Conservation (phyloP, 2,797 vertebrate species). For the Parauchenoglanis ngamensis region DNA sequence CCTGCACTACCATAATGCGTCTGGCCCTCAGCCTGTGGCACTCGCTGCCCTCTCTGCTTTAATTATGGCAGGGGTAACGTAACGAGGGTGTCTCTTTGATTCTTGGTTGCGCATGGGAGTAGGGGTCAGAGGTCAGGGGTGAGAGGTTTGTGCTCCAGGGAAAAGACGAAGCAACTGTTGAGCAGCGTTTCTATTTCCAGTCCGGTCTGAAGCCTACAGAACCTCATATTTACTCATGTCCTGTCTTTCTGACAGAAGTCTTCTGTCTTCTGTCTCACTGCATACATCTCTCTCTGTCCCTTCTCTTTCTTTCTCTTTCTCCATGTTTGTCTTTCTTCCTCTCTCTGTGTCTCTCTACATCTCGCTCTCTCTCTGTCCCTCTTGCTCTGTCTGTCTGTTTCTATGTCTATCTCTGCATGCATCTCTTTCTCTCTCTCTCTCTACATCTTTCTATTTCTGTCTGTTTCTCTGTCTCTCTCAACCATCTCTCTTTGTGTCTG, state of each 20-base stretch:
- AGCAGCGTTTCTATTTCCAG: slow-evolving; percentile 49
- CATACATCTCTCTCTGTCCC: not conserved
- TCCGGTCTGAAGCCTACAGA: not conserved
- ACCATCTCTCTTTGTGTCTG: not conserved
- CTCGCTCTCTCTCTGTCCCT: not conserved
- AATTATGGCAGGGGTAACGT: slow-evolving; percentile 52
- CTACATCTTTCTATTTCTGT: not conserved
- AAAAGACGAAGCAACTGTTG: slow-evolving; percentile 35
- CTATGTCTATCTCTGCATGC: not conserved
- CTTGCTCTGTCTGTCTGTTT: not conserved
- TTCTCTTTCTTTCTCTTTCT: not conserved
- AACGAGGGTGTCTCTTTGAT: slow-evolving; percentile 61
- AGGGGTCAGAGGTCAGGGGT: not conserved
- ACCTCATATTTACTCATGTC: not conserved
- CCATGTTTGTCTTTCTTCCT: not conserved
- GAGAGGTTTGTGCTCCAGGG: slow-evolving; percentile 31
- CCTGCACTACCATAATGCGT: slow-evolving; percentile 25
- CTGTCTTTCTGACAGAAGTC: not conserved
- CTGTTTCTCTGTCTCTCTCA: not conserved
- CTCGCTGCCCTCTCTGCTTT: slow-evolving; percentile 44
- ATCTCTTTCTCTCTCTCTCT: not conserved
- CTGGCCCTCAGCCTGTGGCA: slow-evolving; percentile 40
- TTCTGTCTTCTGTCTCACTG: not conserved
- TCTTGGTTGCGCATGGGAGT: slow-evolving; percentile 40
- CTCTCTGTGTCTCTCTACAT: not conserved